Conservation (phyloP, 1,140 invertebrate genomes). For the Dendroctonus valens region DNA sequence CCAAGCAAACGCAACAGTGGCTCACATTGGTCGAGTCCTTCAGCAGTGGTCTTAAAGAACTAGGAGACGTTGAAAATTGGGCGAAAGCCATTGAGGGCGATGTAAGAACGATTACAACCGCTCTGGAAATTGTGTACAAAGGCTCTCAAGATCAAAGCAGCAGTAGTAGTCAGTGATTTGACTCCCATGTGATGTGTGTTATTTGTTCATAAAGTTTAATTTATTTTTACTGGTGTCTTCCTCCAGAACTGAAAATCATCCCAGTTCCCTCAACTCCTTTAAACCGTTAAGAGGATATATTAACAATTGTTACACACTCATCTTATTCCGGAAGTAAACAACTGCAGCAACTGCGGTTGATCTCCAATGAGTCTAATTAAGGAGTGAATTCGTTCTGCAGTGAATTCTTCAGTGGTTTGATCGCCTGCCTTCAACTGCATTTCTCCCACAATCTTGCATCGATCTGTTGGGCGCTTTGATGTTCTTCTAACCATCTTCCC, state of each 20-base stretch:
- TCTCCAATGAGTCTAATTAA: constrained; percentile 42
- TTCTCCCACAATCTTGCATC: constrained; percentile 35
- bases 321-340: constrained; percentile 41
- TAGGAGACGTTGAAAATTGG: constrained; percentile 99
- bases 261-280: too few species aligned
- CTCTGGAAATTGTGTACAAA: constrained; percentile 94
- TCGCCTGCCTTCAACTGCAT: constrained; percentile 25
- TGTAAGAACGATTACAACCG: constrained; percentile 89
- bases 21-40: constrained; percentile 91
- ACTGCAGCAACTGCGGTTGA: constrained; percentile 41
- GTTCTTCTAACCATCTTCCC: too few species aligned
- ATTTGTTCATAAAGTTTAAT: too few species aligned
- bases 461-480: constrained; percentile 8
- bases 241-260: too few species aligned
- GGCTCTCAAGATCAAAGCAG: constrained; percentile 45
- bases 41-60: constrained; percentile 94
- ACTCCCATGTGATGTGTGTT: too few species aligned
- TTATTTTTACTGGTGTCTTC: too few species aligned
- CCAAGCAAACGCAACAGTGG: constrained; percentile 97
- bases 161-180: constrained; percentile 23
- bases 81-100: constrained; percentile 95
- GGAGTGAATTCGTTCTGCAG: constrained; percentile 40
- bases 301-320: constrained; percentile 4
- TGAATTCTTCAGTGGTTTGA: constrained; percentile 38
- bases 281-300: too few species aligned